Evolutionary conservation across 2,113 vertebrate genomes (phyloP).

Genomic region (Xyliphius kryptos): DNA sequence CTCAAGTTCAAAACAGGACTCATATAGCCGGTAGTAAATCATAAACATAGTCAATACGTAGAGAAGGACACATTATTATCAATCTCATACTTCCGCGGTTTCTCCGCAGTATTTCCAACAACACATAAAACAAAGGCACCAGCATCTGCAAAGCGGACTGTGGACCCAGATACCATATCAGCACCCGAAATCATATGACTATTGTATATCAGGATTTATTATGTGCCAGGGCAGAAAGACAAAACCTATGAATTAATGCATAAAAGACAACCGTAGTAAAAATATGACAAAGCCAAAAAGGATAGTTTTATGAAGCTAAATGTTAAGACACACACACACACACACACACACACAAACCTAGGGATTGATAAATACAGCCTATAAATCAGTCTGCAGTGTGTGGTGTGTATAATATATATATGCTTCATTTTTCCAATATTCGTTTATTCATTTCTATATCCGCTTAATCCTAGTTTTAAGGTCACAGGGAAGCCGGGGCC

Average conservation of each 20-base stretch:
- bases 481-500: too few relatives aligned
- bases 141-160: not conserved
- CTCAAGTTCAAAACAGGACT: not conserved
- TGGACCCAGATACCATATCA: constrained; percentile 1
- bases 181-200: not conserved
- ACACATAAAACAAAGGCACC: not conserved
- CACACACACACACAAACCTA: too few relatives aligned
- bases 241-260: not conserved
- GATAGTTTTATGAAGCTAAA: not conserved
- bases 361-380: too few relatives aligned
- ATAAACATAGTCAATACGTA: not conserved
- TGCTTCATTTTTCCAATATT: too few relatives aligned
- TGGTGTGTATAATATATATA: too few relatives aligned
- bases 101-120: not conserved
- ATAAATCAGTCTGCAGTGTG: too few relatives aligned
- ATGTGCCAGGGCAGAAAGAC: not conserved
- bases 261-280: not conserved
- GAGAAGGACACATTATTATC: not conserved
- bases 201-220: not conserved
- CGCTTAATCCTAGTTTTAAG: too few relatives aligned
- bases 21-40: not conserved
- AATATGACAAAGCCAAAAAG: not conserved
- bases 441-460: too few relatives aligned
- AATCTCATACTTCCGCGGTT: not conserved
- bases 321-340: too few relatives aligned